Evolutionary conservation across 53 echinoderm and acorn worm species (phyloP).

Genomic region (Crossaster papposus): DNA sequence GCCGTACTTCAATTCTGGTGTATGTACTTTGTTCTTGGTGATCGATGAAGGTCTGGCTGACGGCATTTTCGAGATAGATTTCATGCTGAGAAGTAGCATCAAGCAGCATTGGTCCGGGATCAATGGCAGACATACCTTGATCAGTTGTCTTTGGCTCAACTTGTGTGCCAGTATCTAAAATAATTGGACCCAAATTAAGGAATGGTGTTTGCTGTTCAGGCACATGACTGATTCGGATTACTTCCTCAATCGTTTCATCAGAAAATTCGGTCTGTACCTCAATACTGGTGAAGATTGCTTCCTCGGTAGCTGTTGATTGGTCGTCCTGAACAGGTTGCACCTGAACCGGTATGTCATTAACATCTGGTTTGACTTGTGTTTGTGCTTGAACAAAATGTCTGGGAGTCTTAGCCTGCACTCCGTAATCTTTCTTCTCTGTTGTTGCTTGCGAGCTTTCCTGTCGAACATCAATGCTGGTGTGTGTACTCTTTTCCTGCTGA

Average conservation of each 20-base stretch:
- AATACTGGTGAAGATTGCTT: background rate
- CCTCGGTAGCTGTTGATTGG: conserved; percentile 35
- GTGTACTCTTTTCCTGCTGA: conserved; percentile 43
- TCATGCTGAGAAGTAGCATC: conserved; percentile 56
- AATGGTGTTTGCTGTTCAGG: conserved; percentile 40
- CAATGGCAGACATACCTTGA: conserved; percentile 42
- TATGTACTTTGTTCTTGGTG: conserved; percentile 45
- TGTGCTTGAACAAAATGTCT: conserved; percentile 32
- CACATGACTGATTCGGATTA: conserved; percentile 38
- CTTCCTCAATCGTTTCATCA: conserved; percentile 51
- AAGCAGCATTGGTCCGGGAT: conserved; percentile 37
- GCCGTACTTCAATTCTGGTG: conserved; percentile 30
- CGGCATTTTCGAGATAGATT: conserved; percentile 26
- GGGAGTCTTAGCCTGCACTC: conserved; percentile 36
- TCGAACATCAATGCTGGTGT: conserved; percentile 37
- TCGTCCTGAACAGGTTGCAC: conserved; percentile 46
- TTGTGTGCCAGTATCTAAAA: conserved; percentile 55
- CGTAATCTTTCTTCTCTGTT: conserved; percentile 24
- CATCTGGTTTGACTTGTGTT: conserved; percentile 47
- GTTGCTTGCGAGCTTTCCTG: conserved; percentile 59
- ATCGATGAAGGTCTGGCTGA: conserved; percentile 50
- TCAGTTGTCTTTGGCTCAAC: conserved; percentile 45
- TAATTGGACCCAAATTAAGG: conserved; percentile 41
- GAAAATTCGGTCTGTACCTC: conserved; percentile 27
- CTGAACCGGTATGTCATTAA: conserved; percentile 25